Conservation (phyloP, 2,113 vertebrate genomes). For the Notechis scutatus region DNA sequence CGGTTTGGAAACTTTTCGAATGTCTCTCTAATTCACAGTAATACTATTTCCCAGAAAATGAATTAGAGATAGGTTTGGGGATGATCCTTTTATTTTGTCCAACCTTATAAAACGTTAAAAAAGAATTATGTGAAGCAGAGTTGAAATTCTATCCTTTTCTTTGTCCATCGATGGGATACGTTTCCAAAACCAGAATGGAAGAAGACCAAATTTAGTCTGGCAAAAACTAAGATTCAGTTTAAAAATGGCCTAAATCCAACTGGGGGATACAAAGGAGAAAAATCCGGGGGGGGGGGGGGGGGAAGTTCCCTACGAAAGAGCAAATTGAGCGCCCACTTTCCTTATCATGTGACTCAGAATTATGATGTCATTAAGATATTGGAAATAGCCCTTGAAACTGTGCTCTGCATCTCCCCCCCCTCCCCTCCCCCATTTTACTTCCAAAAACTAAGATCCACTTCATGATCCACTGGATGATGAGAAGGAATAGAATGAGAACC, state of each 20-base stretch:
- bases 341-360: neutral
- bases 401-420: neutral
- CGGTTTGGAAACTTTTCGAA: neutral
- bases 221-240: neutral
- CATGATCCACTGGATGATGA: neutral
- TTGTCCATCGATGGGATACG: neutral
- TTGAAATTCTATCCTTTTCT: neutral
- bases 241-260: neutral
- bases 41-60: neutral
- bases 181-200: neutral
- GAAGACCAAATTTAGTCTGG: neutral
- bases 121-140: neutral
- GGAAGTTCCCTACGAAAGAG: neutral
- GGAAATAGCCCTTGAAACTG: neutral
- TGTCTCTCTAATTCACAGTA: neutral
- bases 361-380: neutral
- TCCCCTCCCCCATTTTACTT: neutral
- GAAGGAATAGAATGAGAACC: neutral
- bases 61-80: neutral
- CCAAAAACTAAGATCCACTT: neutral
- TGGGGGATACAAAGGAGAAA: neutral
- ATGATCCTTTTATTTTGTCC: neutral
- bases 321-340: neutral
- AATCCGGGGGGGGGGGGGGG: neutral
- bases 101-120: neutral